Conservation (phyloP, 2,888 invertebrate genomes). For the Plebejus argus region DNA sequence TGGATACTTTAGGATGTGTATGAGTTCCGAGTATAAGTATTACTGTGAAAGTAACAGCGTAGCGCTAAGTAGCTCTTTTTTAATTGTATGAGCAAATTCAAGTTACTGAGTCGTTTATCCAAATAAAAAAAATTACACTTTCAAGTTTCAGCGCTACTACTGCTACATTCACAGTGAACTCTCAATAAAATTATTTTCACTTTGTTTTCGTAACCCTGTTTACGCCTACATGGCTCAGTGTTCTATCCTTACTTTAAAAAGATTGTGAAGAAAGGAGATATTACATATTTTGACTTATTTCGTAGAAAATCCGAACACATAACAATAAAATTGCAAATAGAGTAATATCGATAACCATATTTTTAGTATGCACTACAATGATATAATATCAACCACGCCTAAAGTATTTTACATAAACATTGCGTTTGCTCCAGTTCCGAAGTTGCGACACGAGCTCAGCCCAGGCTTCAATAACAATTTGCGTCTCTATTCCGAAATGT, state of each 20-base stretch:
- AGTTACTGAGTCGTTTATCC: too few relatives aligned
- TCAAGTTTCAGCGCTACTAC: too few relatives aligned
- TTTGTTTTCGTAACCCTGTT: too few relatives aligned
- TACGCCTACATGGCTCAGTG: too few relatives aligned
- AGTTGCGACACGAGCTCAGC: conserved; percentile 42
- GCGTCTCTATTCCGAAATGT: conserved; percentile 41
- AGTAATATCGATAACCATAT: conserved; percentile 18
- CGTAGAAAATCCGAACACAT: background rate
- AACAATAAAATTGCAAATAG: background rate
- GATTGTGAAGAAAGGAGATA: background rate
- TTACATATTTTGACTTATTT: background rate
- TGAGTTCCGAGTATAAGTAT: too few relatives aligned
- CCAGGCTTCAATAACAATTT: conserved; percentile 38
- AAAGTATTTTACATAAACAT: conserved; percentile 43
- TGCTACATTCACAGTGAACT: too few relatives aligned
- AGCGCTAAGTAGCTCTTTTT: too few relatives aligned
- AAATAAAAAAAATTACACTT: too few relatives aligned
- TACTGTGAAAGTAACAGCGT: too few relatives aligned
- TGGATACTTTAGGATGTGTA: too few relatives aligned
- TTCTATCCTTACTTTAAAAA: background rate
- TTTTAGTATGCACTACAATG: conserved; percentile 24
- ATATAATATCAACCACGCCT: conserved; percentile 30
- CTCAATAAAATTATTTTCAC: too few relatives aligned
- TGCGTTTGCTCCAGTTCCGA: conserved; percentile 44
- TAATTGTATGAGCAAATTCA: too few relatives aligned